Percentiles rank a stretch among this genome's conserved stretches.
Conservation (phyloP, 1,140 invertebrate genomes). For the Drosophila kepulauana region DNA sequence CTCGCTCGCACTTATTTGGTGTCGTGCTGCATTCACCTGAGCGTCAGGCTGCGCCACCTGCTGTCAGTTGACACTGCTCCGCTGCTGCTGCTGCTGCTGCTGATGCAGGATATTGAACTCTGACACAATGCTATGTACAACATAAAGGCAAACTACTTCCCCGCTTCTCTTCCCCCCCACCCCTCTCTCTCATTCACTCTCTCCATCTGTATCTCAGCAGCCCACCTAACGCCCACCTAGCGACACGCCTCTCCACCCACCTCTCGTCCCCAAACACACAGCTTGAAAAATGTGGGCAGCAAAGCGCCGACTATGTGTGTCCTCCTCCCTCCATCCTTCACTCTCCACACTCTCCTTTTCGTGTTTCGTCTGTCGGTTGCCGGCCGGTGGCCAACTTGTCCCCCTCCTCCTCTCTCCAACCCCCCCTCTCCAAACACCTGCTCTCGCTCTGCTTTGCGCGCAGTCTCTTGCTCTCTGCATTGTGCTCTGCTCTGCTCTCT, state of each 20-base stretch:
- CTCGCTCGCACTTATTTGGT: neutral
- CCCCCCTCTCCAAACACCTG: neutral
- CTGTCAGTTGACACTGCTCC: conserved; percentile 23
- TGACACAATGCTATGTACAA: conserved; percentile 74
- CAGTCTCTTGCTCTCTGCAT: neutral
- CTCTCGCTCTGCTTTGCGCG: neutral
- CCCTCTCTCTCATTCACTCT: neutral
- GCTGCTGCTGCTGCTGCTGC: neutral
- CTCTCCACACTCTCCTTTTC: neutral
- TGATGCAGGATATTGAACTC: conserved; percentile 77
- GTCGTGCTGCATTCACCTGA: conserved; percentile 15
- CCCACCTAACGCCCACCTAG: no score
- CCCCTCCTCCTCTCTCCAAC: neutral
- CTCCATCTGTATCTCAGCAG: neutral
- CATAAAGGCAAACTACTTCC: conserved; percentile 24
- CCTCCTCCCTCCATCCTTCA: neutral
- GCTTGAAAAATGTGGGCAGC: neutral
- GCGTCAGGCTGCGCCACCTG: conserved; percentile 26
- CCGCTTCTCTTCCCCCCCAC: neutral
- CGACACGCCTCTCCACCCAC: no score
- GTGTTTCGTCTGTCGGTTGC: conserved; percentile 7
- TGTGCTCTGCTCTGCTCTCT: neutral
- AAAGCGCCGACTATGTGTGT: neutral
- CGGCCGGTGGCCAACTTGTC: conserved; percentile 68
- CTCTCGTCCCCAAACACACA: no score